phyloP scores from a whole-genome alignment of 2,888 invertebrate genomes.

The Encarsia formosa region DNA sequence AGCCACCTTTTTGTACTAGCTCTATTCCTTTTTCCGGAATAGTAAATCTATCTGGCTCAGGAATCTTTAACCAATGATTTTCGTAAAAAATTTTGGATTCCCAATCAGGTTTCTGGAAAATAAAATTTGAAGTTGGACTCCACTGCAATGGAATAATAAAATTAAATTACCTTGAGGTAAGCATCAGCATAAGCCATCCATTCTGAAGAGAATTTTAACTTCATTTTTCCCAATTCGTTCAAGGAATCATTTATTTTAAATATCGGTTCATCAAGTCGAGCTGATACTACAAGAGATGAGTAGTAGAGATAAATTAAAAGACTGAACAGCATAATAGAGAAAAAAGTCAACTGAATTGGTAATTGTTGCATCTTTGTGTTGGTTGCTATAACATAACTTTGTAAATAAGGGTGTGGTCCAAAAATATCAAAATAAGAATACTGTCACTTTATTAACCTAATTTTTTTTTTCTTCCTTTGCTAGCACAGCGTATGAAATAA shows the following conservation, averaged over 20 bases:
- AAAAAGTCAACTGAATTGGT: not conserved
- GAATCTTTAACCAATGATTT: not conserved
- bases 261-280: conserved; percentile 40
- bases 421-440: no score
- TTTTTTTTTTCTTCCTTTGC: no score
- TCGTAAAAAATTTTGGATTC: conserved; percentile 7
- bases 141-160: no score
- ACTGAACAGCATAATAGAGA: conserved; percentile 38
- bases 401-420: not conserved
- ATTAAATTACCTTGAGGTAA: conserved; percentile 28
- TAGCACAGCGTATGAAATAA: no score
- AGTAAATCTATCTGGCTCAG: conserved; percentile 10
- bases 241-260: conserved; percentile 45
- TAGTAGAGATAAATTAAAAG: conserved; percentile 44
- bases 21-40: conserved; percentile 15
- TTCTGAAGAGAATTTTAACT: conserved; percentile 38
- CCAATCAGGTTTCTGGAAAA: conserved; percentile 2
- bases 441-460: no score
- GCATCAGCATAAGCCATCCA: conserved; percentile 35
- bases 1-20: conserved; percentile 11
- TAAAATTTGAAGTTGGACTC: no score
- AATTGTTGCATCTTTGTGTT: not conserved
- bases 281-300: conserved; percentile 42
- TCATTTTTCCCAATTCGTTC: conserved; percentile 35
- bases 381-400: not conserved